Percentiles rank a stretch among this genome's conserved stretches.
These are phyloP conservation scores for Megaceryle alcyon DNA, from an alignment of 2,797 vertebrate species.

Conservation along the genomic window DNA sequence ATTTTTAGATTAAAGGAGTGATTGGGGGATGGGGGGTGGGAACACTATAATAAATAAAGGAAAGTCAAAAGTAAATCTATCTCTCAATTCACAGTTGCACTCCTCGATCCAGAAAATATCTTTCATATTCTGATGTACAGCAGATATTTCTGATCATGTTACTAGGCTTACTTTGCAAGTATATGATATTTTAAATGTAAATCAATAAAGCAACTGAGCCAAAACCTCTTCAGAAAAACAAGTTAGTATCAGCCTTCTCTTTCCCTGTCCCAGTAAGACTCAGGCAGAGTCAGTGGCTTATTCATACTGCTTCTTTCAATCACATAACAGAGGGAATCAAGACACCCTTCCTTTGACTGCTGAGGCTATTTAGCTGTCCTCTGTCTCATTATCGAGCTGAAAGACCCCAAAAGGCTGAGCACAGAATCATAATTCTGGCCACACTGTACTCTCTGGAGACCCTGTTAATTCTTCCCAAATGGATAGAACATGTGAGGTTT, in stretches of 20 bases:
- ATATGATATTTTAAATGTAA: not conserved
- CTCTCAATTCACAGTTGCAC: not conserved
- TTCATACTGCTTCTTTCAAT: not conserved
- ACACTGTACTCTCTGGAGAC: not conserved
- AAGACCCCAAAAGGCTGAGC: not conserved
- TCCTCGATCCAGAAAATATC: not conserved
- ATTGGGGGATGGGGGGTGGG: not conserved
- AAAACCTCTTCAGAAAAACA: not conserved
- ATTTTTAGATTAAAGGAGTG: not conserved
- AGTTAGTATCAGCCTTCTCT: not conserved
- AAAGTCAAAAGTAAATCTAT: not conserved
- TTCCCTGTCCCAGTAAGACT: not conserved
- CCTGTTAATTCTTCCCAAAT: not conserved
- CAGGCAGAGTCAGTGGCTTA: not conserved
- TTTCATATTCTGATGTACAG: not conserved
- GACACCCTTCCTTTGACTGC: not conserved
- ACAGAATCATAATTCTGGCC: not conserved
- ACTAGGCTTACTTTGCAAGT: not conserved
- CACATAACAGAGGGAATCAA: not conserved
- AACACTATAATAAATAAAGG: not conserved
- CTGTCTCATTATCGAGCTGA: not conserved
- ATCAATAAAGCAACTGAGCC: not conserved
- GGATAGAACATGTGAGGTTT: not conserved
- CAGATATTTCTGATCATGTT: not conserved
- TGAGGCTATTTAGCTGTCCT: not conserved